phyloP scores from a whole-genome alignment of 2,888 invertebrate species.

The Cryptophagus acutangulus region DNA sequence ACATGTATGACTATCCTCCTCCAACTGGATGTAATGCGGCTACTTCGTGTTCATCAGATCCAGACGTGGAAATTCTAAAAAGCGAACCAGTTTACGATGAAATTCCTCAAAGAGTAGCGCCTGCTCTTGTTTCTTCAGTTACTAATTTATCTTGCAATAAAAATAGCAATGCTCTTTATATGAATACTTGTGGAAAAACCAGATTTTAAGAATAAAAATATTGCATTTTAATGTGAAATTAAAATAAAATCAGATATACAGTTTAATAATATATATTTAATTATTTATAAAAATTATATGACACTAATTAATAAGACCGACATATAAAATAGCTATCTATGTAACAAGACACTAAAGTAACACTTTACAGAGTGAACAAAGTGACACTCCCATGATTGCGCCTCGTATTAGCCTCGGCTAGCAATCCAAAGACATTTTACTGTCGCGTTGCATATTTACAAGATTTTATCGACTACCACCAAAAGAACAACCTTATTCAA shows the following conservation, averaged over 20 bases:
- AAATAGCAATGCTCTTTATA: slow-evolving; percentile 21
- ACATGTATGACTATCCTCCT: slow-evolving; percentile 57
- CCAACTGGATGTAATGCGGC: slow-evolving; percentile 38
- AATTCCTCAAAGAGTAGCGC: slow-evolving; percentile 48
- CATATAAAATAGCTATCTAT: no score
- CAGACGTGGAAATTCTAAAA: slow-evolving; percentile 42
- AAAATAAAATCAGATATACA: slow-evolving; percentile 1
- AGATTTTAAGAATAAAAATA: slow-evolving; percentile 16
- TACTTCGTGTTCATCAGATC: slow-evolving; percentile 31
- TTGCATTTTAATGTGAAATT: neutral
- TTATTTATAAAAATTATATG: no score
- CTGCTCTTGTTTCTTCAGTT: slow-evolving; percentile 10
- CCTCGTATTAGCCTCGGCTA: no score
- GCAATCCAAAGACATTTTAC: no score
- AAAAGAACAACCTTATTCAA: no score
- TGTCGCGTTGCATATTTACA: no score
- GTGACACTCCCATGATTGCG: no score
- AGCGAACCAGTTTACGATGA: slow-evolving; percentile 62
- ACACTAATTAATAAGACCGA: no score
- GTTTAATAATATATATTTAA: no score
- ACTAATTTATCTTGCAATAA: slow-evolving; percentile 16
- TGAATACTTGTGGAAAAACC: slow-evolving; percentile 24
- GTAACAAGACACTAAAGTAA: no score
- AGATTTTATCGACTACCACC: no score
- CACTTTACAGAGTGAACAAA: no score